Conservation (phyloP, 2,113 vertebrate species). For the Melanocharis versteri region DNA sequence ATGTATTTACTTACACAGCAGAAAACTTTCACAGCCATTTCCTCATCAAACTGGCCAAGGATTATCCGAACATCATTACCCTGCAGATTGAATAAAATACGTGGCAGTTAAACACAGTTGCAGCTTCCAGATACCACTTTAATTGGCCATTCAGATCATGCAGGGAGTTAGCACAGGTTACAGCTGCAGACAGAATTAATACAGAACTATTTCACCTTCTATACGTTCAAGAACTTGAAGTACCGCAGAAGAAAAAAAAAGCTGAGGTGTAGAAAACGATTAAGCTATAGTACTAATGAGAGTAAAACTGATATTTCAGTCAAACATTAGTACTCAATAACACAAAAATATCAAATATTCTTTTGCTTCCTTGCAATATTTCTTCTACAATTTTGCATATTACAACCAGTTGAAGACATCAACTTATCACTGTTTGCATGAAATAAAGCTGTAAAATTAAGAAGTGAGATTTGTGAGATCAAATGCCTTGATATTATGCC, state of each 20-base stretch:
- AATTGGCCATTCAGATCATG: not conserved
- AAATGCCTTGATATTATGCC: not conserved
- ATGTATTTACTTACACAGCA: constrained; percentile 90
- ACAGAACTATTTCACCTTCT: not conserved
- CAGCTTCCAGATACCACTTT: not conserved
- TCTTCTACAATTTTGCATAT: not conserved
- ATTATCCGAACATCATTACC: constrained; percentile 97
- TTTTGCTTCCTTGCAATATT: not conserved
- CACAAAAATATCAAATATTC: not conserved
- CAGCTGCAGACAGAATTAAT: not conserved
- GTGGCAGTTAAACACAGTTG: not conserved
- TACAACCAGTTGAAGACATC: not conserved
- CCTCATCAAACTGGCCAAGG: constrained; percentile 96
- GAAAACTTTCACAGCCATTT: constrained; percentile 97
- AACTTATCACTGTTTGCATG: not conserved
- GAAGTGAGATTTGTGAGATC: not conserved
- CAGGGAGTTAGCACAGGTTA: not conserved
- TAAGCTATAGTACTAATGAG: not conserved
- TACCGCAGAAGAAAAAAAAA: not conserved
- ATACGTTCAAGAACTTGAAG: not conserved
- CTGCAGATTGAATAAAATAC: constrained; percentile 68
- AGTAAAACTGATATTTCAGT: not conserved
- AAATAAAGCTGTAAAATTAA: not conserved
- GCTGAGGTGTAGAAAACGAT: not conserved
- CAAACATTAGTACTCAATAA: not conserved